These are phyloP conservation scores for Zaprionus lachaisei DNA, from an alignment of 1,140 invertebrate genomes.

Conservation along the genomic window DNA sequence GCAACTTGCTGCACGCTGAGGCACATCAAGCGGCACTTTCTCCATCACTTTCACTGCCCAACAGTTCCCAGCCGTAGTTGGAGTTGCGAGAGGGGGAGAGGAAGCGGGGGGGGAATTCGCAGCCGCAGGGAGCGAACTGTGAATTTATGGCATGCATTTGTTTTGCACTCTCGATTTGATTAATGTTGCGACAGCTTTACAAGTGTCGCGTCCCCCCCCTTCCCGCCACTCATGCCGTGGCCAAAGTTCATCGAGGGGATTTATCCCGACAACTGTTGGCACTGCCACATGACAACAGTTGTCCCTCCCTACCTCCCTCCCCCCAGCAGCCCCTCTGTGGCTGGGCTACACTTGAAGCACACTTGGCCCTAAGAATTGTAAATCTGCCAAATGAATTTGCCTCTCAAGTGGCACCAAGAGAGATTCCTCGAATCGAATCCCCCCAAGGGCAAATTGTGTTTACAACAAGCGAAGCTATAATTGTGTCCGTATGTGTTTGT, in stretches of 20 bases:
- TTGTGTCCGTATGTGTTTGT: background rate
- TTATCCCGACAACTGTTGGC: conserved; percentile 42
- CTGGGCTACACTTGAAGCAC: conserved; percentile 14
- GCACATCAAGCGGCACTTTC: conserved; percentile 38
- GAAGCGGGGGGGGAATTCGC: background rate
- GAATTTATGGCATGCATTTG: conserved; percentile 68
- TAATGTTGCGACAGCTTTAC: conserved; percentile 70
- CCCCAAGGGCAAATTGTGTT: background rate
- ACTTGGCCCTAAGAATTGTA: conserved; percentile 29
- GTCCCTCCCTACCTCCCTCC: background rate
- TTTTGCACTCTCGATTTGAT: conserved; percentile 65
- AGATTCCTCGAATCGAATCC: conserved; percentile 6
- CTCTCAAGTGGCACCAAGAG: conserved; percentile 4
- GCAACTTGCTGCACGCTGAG: background rate
- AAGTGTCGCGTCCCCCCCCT: conserved; percentile 60
- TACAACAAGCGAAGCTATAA: background rate
- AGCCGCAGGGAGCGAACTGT: conserved; percentile 33
- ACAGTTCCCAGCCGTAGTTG: background rate
- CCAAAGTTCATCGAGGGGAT: conserved; percentile 48
- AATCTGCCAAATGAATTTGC: conserved; percentile 23
- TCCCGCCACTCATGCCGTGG: conserved; percentile 21
- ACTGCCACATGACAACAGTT: conserved; percentile 29
- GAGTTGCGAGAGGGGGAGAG: too few species aligned
- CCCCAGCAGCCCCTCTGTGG: background rate
- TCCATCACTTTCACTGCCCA: conserved; percentile 44